phyloP scores from a whole-genome alignment of 1,140 invertebrate species.

The Euwallacea fornicatus region DNA sequence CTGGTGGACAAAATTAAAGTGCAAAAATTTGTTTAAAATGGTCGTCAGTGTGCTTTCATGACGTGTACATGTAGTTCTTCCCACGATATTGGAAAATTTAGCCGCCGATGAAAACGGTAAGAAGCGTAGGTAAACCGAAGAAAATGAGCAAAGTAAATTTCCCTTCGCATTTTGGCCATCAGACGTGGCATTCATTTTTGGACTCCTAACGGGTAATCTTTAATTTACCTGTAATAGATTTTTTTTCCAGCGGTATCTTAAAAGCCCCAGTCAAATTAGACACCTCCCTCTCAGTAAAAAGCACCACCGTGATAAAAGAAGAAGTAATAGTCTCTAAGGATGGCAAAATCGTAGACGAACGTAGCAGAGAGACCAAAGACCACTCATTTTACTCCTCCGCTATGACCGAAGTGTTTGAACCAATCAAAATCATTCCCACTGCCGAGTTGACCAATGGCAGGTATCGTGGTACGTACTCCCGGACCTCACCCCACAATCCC shows the following conservation, averaged over 20 bases:
- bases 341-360: conserved; percentile 71
- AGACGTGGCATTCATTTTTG: neutral
- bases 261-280: conserved; percentile 72
- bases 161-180: no score
- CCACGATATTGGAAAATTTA: no score
- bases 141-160: no score
- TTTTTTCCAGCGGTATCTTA: conserved; percentile 57
- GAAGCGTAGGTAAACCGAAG: no score
- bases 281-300: conserved; percentile 72
- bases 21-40: no score
- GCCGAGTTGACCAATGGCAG: conserved; percentile 48
- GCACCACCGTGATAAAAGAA: conserved; percentile 72
- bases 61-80: no score
- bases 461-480: conserved; percentile 39
- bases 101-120: no score
- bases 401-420: conserved; percentile 71
- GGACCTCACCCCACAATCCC: neutral
- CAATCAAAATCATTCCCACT: conserved; percentile 58
- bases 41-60: no score
- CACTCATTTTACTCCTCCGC: conserved; percentile 71
- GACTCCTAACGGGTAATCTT: neutral
- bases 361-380: conserved; percentile 72
- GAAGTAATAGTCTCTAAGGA: conserved; percentile 70
- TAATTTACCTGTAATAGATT: neutral
- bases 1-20: no score